phyloP scores from a whole-genome alignment of 2,888 invertebrate species.

The Megamerina dolium region DNA sequence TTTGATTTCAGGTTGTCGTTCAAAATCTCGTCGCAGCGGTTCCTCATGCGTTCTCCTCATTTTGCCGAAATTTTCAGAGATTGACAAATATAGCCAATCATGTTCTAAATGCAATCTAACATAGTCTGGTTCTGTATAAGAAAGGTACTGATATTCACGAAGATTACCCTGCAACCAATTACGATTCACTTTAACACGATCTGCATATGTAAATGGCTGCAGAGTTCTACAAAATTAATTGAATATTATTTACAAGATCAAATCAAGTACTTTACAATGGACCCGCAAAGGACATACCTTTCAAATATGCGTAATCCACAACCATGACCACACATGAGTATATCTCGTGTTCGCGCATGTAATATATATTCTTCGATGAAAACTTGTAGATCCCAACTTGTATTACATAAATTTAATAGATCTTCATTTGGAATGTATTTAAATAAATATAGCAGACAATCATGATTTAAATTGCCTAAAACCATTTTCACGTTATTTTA shows the following conservation, averaged over 20 bases:
- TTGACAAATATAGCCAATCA: constrained; percentile 53
- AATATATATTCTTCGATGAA: constrained; percentile 50
- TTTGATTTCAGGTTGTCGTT: constrained; percentile 30
- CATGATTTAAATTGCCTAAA: too few species aligned
- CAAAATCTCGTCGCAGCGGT: constrained; percentile 37
- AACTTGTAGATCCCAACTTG: constrained; percentile 50
- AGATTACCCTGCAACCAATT: constrained; percentile 56
- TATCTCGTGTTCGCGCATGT: constrained; percentile 33
- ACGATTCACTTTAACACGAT: constrained; percentile 44
- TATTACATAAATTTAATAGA: constrained; percentile 51
- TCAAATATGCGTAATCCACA: constrained; percentile 28
- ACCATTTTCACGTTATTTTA: too few species aligned
- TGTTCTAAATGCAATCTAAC: constrained; percentile 54
- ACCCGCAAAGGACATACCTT: too few species aligned
- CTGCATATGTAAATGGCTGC: constrained; percentile 37
- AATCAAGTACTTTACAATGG: not conserved
- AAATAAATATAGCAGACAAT: constrained; percentile 53
- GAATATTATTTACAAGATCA: not conserved
- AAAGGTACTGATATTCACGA: constrained; percentile 46
- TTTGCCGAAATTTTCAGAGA: constrained; percentile 44
- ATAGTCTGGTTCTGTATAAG: constrained; percentile 50
- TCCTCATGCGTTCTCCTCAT: constrained; percentile 41
- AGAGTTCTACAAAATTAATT: constrained; percentile 30
- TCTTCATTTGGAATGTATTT: constrained; percentile 52
- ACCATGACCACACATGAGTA: constrained; percentile 44